Evolutionary conservation across 2,888 invertebrate species (phyloP).

Genomic region (Laothoe populi): DNA sequence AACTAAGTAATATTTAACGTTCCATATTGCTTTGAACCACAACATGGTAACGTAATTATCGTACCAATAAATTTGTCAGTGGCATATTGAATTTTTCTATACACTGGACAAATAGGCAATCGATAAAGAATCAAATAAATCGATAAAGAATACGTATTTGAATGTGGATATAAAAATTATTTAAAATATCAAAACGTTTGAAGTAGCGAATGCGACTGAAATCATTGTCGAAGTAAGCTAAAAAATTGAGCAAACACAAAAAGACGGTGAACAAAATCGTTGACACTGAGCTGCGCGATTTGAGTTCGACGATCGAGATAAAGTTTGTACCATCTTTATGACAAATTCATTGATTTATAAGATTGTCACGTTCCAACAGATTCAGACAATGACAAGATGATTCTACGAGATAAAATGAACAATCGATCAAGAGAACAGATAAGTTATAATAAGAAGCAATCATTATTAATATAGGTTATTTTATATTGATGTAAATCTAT

Average conservation of each 20-base stretch:
- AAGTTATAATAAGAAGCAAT: not conserved
- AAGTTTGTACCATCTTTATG: constrained; percentile 13
- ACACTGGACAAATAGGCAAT: not conserved
- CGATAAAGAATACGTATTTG: not conserved
- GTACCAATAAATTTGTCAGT: constrained; percentile 1
- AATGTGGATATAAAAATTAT: not conserved
- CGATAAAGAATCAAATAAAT: not conserved
- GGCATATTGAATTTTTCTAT: not conserved
- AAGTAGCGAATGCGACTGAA: not conserved
- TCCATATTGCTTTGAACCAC: constrained; percentile 9
- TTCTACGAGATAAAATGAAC: constrained; percentile 4
- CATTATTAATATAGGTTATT: not conserved
- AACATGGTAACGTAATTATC: constrained; percentile 6
- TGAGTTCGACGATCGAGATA: not conserved
- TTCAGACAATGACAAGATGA: not conserved
- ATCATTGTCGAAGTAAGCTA: not conserved
- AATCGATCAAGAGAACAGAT: not conserved
- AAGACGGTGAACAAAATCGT: constrained; percentile 6
- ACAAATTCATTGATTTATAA: constrained; percentile 18
- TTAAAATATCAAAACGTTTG: not conserved
- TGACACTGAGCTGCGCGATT: constrained; percentile 5
- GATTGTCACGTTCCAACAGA: not conserved
- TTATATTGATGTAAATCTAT: no score
- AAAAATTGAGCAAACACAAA: not conserved
- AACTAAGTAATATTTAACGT: constrained; percentile 14